phyloP scores from a whole-genome alignment of 2,888 invertebrate species.

The Dasysyrphus tricinctus region DNA sequence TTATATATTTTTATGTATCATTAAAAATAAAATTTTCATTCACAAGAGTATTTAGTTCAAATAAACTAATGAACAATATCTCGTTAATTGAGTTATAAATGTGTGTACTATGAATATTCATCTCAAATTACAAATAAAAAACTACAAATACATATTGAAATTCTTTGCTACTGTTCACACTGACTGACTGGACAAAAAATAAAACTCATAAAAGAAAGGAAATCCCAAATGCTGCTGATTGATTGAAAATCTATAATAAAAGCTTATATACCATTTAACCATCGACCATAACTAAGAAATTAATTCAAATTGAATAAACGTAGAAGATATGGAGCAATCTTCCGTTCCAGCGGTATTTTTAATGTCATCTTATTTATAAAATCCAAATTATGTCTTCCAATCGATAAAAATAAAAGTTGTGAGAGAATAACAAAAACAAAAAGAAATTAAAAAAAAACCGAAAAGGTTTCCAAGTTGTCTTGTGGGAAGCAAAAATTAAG shows the following conservation, averaged over 20 bases:
- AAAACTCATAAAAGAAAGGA: background rate
- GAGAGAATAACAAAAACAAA: background rate
- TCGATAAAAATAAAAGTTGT: background rate
- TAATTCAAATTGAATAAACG: conserved; percentile 55
- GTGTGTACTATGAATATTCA: no score
- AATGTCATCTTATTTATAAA: conserved; percentile 63
- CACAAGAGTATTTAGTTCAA: no score
- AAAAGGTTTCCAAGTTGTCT: conserved; percentile 2
- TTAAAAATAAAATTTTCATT: no score
- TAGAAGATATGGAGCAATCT: conserved; percentile 56
- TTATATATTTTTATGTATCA: no score
- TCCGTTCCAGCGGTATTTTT: conserved; percentile 73
- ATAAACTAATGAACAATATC: no score
- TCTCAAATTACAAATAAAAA: background rate
- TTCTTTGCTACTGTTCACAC: background rate
- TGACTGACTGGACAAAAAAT: background rate
- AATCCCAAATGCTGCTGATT: background rate
- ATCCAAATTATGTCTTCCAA: conserved; percentile 62
- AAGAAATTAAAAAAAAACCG: background rate
- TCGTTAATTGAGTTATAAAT: no score
- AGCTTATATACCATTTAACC: conserved; percentile 18
- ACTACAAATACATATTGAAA: background rate
- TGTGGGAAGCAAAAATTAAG: conserved; percentile 46
- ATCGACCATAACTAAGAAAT: conserved; percentile 59
- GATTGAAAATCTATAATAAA: conserved; percentile 45